Conservation (phyloP, 2,888 invertebrate species). For the Luperina testacea region DNA sequence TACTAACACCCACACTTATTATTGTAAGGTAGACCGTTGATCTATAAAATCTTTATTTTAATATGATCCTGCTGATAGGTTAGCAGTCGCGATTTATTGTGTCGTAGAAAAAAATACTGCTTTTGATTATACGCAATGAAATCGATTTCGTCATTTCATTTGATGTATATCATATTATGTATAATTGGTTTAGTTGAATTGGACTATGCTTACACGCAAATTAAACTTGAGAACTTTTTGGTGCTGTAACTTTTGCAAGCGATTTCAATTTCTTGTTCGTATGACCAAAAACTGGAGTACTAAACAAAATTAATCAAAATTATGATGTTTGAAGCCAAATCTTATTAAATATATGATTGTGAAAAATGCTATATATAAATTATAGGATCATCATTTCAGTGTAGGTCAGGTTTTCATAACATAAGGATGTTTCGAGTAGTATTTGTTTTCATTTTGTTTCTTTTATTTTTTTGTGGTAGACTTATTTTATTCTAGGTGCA, state of each 20-base stretch:
- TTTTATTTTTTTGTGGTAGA: too few species aligned
- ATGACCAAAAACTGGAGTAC: not conserved
- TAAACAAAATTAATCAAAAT: not conserved
- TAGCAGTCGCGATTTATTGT: slow-evolving; percentile 39
- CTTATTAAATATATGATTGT: too few species aligned
- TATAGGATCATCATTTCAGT: not conserved
- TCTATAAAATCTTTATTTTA: slow-evolving; percentile 56
- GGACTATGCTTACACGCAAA: not conserved
- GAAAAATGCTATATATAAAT: not conserved
- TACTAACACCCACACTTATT: slow-evolving; percentile 46
- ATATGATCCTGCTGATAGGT: slow-evolving; percentile 45
- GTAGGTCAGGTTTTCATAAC: not conserved
- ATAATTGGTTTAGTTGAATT: not conserved
- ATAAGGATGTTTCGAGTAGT: not conserved
- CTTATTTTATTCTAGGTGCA: too few species aligned
- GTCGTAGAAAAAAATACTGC: slow-evolving; percentile 31
- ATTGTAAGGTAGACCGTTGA: slow-evolving; percentile 31
- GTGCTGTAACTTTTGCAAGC: not conserved
- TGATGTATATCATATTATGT: not conserved
- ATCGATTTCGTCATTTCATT: slow-evolving; percentile 7
- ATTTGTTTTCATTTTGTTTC: too few species aligned
- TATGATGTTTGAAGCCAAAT: not conserved
- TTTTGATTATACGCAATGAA: slow-evolving; percentile 11
- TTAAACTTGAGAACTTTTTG: not conserved
- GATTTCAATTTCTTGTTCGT: too few species aligned